Base-by-base conservation (phyloP, 2,888 invertebrate species). In the Scaptomyza polygonia region DNA sequence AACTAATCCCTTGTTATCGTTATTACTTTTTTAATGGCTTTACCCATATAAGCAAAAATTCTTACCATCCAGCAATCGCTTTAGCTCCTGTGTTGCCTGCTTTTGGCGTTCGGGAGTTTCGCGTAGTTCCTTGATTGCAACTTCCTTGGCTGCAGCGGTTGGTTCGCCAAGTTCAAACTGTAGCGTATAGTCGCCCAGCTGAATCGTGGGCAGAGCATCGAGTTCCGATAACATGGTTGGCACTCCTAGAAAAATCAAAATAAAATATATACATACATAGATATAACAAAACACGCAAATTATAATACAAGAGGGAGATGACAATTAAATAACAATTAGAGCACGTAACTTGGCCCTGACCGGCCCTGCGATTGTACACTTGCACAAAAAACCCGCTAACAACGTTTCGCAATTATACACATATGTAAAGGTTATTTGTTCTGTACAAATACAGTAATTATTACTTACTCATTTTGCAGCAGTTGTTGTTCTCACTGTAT, bases 141-240 rank as follows among this genome's bases (percentile, higher is more conserved):
- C 94, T 88, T 96, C 95, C 77, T 92, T 92, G 18, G 95, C 93
- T 52, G 94, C 93, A 6, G 94, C 93, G 12, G 92, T 91, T 0
- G 95, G 93, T 34, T 94, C 94, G 0, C 94, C 94, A 59, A 96
- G 90, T 88, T 97, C 96, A 76, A 97, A 94, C 70, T 90, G 77
- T 27, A 92, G 68, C 45, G 67, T 82, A 32, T 67, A 90, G 77
- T 94, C 93, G 1, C 96, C 96, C 42, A 96, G 91, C 90, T 95
- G 93, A 36, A 96, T 91, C 1, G 93, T 93, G 7, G 96, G 96
- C 67, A 96, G 86, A 74, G 93, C 93, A 16, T 94, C 93, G 88
- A 96, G 91, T 54, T 95, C 94, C 43, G 96, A 95, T 88, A 96
- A 91, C 95, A 96, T 95, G 62, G 94, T 95, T 78, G 93, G 94